Conservation (phyloP, 2,888 invertebrate genomes). For the Lissonota sp. region DNA sequence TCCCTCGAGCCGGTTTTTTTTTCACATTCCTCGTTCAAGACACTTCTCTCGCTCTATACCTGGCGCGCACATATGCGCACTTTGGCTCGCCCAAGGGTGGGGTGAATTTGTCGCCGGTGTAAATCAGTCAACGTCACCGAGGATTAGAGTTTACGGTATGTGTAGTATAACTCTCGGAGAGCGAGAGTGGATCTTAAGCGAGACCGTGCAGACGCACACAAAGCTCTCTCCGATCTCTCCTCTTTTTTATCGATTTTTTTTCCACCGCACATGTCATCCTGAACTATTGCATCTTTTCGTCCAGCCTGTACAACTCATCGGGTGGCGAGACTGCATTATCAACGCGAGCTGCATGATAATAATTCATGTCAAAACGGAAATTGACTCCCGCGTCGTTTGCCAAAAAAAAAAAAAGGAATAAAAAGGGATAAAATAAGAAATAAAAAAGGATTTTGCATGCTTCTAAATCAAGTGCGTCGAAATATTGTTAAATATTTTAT, state of each 20-base stretch:
- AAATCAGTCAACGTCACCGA: slow-evolving; percentile 81
- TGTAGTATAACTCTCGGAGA: slow-evolving; percentile 44
- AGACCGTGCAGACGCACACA: slow-evolving; percentile 40
- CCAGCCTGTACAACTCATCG: no score
- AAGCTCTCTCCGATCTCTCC: slow-evolving; percentile 11
- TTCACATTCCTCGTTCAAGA: neutral
- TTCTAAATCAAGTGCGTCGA: no score
- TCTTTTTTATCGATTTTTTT: slow-evolving; percentile 10
- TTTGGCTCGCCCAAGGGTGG: slow-evolving; percentile 4
- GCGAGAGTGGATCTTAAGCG: neutral
- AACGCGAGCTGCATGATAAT: no score
- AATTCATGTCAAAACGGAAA: no score
- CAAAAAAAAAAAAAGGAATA: no score
- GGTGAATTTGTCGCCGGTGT: slow-evolving; percentile 77
- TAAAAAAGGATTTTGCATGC: neutral
- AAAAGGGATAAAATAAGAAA: no score
- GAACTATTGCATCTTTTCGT: no score
- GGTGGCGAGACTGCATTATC: no score
- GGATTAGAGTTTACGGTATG: slow-evolving; percentile 79
- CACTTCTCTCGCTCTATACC: slow-evolving; percentile 10
- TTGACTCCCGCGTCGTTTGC: no score
- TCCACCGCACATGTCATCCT: neutral
- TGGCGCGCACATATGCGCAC: slow-evolving; percentile 7
- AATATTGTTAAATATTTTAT: no score
- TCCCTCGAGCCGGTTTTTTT: slow-evolving; percentile 26